These are phyloP conservation scores for Myotis planiceps DNA, from an alignment of 2,797 vertebrate species.

Conservation along the genomic window DNA sequence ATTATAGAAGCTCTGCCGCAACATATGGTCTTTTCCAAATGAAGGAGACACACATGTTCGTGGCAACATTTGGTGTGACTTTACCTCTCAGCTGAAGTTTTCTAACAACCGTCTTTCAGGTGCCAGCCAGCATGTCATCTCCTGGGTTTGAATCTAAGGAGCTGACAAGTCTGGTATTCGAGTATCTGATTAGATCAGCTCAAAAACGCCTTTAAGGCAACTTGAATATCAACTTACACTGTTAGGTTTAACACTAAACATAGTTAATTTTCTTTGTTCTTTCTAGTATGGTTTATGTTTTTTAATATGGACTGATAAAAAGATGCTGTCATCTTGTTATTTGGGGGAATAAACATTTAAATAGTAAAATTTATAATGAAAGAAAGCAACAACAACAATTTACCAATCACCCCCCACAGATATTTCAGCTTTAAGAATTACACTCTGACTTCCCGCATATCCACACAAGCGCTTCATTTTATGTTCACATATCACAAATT, in stretches of 20 bases:
- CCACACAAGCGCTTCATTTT: background rate
- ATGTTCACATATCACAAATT: background rate
- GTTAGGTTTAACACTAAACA: background rate
- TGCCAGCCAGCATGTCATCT: background rate
- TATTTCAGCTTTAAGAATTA: background rate
- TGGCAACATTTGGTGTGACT: background rate
- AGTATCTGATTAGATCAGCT: background rate
- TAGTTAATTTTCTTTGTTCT: background rate
- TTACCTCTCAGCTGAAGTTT: background rate
- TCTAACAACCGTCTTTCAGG: background rate
- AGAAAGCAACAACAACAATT: background rate
- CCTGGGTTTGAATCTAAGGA: background rate
- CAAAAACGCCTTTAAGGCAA: background rate
- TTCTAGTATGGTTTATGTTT: background rate
- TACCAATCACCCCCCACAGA: background rate
- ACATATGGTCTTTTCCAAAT: conserved; percentile 3
- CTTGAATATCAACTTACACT: background rate
- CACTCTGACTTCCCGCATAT: background rate
- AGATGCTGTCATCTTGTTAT: background rate
- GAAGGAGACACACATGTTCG: background rate
- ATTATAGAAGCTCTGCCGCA: background rate
- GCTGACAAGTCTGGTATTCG: background rate
- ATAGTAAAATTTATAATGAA: background rate
- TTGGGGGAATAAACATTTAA: background rate
- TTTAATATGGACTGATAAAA: background rate